Evolutionary conservation across 2,888 invertebrate genomes (phyloP).

Genomic region (Aphelenchoides bicaudatus): DNA sequence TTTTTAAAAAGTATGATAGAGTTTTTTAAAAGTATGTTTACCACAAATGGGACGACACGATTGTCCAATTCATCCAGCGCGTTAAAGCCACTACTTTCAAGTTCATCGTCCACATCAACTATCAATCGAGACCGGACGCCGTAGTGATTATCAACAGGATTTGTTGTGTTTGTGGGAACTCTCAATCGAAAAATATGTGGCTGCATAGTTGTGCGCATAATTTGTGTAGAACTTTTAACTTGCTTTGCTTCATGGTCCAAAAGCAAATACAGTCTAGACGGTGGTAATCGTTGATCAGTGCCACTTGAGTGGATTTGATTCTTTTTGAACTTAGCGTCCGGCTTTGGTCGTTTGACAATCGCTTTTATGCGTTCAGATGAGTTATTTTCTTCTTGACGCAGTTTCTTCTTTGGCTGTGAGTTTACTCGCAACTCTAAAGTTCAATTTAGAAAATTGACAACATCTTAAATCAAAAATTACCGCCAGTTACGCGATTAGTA

Average conservation of each 20-base stretch:
- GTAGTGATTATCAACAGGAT: slow-evolving; percentile 5
- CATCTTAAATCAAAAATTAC: background rate
- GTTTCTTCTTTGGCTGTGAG: background rate
- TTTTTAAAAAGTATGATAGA: no score
- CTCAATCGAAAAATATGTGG: background rate
- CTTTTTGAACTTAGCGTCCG: no score
- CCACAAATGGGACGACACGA: slow-evolving; percentile 1
- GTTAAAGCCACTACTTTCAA: slow-evolving; percentile 6
- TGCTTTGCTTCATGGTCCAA: background rate
- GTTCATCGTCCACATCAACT: slow-evolving; percentile 10
- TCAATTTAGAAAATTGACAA: background rate
- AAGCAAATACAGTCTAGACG: slow-evolving; percentile 13
- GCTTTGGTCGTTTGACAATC: background rate
- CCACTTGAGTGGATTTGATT: background rate
- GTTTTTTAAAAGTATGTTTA: no score
- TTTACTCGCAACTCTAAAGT: background rate
- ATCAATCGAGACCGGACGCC: background rate
- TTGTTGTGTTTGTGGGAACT: background rate
- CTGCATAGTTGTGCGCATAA: background rate
- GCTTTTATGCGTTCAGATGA: no score
- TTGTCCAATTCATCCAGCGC: slow-evolving; percentile 2
- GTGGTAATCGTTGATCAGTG: slow-evolving; percentile 12
- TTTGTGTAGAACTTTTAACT: background rate
- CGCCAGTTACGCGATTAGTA: background rate
- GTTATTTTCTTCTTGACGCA: no score